Conservation (phyloP, 1,140 invertebrate genomes). For the Halictus rubicundus region DNA sequence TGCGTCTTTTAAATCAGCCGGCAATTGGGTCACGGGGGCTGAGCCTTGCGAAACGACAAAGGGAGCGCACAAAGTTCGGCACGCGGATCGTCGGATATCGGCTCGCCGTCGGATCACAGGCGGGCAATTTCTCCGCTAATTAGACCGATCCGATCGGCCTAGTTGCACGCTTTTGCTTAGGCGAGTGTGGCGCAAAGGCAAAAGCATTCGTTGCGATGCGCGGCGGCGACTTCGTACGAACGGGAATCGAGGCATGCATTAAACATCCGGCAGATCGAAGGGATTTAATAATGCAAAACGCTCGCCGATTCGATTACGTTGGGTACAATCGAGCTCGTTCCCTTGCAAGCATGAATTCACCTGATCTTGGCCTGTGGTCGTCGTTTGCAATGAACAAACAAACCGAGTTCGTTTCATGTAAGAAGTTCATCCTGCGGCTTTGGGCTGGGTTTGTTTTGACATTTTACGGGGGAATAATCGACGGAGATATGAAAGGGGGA, state of each 20-base stretch:
- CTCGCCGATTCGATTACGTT: neutral
- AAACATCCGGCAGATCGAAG: conserved; percentile 35
- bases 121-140: conserved; percentile 9
- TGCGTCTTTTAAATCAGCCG: conserved; percentile 16
- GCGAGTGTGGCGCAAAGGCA: neutral
- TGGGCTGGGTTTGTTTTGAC: no score
- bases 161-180: neutral
- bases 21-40: conserved; percentile 23
- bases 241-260: conserved; percentile 24
- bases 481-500: no score
- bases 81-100: neutral
- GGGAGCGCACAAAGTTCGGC: neutral
- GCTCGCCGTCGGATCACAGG: neutral
- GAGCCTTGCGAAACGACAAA: neutral
- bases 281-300: conserved; percentile 43
- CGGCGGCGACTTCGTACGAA: conserved; percentile 16
- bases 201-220: neutral
- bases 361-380: no score
- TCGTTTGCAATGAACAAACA: no score
- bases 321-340: neutral
- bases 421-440: no score
- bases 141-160: conserved; percentile 34
- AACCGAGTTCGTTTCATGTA: no score
- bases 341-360: conserved; percentile 24
- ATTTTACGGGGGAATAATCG: no score